Base-by-base conservation (phyloP, 2,888 invertebrate genomes). In the Eilema depressum region DNA sequence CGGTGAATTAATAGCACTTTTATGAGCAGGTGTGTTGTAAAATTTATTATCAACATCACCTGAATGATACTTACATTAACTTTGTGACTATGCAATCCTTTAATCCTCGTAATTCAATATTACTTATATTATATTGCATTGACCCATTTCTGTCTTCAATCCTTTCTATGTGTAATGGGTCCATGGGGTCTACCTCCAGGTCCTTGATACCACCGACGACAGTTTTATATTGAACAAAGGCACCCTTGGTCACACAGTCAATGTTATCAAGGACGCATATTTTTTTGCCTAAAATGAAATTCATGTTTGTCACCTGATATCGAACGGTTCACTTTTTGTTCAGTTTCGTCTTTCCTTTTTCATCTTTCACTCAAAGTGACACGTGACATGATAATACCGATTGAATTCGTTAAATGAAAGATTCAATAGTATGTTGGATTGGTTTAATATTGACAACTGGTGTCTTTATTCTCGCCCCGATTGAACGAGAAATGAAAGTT, bases 281-380 rank as follows among this genome's bases (percentile, higher is more conserved):
- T 60, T 60, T 60, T 60, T 28, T 60, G 8, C 60, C 60, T 60
- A 17, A 60, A 60, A 60, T 28, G 2, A 60, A 60, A 26, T 17
- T 12, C 17, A 17, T 12, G 0, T 37, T 37, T 12, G n/a, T n/a
- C n/a, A n/a, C n/a, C n/a, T n/a, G n/a, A n/a, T n/a, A n/a, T n/a
- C n/a, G n/a, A n/a, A n/a, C n/a, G n/a, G n/a, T n/a, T n/a, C n/a
- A n/a, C n/a, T n/a, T n/a, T n/a, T n/a, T n/a, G n/a, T n/a, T n/a
- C n/a, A n/a, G n/a, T n/a, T n/a, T n/a, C n/a, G n/a, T n/a, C n/a
- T n/a, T n/a, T n/a, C n/a, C n/a, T n/a, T n/a, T n/a, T n/a, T n/a
- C n/a, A n/a, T n/a, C n/a, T n/a, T n/a, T n/a, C n/a, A n/a, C n/a
- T n/a, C n/a, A n/a, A n/a, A n/a, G n/a, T n/a, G n/a, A n/a, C n/a